phyloP scores from a whole-genome alignment of 2,888 invertebrate species.

The Melinaea marsaeus region DNA sequence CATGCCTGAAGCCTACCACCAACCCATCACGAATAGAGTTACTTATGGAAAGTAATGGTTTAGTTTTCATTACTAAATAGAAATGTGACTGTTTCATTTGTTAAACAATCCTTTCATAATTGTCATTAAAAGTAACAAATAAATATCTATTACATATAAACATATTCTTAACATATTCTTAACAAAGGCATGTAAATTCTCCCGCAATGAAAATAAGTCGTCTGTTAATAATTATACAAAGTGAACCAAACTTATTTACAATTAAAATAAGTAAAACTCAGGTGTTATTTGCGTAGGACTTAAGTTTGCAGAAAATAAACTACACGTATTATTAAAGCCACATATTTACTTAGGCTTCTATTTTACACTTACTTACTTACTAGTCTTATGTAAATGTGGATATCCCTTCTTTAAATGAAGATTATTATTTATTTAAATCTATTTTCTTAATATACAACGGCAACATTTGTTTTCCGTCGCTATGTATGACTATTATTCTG shows the following conservation, averaged over 20 bases:
- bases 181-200: not conserved
- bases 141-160: not conserved
- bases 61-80: too few species aligned
- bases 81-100: too few species aligned
- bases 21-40: too few species aligned
- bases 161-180: not conserved
- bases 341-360: constrained; percentile 1
- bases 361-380: not conserved
- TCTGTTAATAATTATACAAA: not conserved
- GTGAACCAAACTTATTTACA: not conserved
- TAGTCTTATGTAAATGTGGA: constrained; percentile 3
- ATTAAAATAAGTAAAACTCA: not conserved
- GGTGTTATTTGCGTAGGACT: constrained; percentile 7
- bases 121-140: too few species aligned
- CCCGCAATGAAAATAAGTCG: not conserved
- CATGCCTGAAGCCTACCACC: too few species aligned
- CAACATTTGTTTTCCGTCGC: too few species aligned
- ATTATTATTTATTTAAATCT: not conserved
- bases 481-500: too few species aligned
- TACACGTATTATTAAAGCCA: not conserved
- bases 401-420: not conserved
- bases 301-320: constrained; percentile 1
- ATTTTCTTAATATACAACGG: too few species aligned
- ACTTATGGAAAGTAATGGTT: too few species aligned
- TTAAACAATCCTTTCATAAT: too few species aligned